A percentile compares a stretch with the other conserved stretches of the same genome.
phyloP scores from a whole-genome alignment of 2,797 vertebrate genomes.

The Oophaga sylvatica region DNA sequence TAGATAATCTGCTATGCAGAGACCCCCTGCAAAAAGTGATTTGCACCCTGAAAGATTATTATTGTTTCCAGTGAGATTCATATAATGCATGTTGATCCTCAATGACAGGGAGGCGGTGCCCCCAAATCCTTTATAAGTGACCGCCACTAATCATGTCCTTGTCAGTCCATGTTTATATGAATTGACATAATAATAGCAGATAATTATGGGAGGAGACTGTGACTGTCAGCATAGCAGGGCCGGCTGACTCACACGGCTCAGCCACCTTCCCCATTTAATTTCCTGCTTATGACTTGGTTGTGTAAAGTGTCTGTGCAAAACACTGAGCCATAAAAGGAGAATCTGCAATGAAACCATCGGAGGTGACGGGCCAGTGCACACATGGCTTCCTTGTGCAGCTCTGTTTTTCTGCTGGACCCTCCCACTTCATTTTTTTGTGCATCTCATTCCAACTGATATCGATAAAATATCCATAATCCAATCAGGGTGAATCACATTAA shows the following conservation, averaged over 20 bases:
- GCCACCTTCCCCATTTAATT: slow-evolving; percentile 36
- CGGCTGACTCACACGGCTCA: slow-evolving; percentile 38
- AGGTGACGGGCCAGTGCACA: slow-evolving; percentile 41
- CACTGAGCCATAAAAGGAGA: slow-evolving; percentile 60
- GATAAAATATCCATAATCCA: neutral
- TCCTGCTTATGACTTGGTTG: slow-evolving; percentile 46
- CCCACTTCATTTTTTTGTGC: slow-evolving; percentile 17
- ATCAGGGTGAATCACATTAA: neutral
- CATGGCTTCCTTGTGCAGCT: slow-evolving; percentile 22
- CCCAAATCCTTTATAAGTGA: neutral
- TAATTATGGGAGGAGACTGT: neutral
- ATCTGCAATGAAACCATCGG: slow-evolving; percentile 42
- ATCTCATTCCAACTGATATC: neutral
- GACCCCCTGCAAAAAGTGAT: too few relatives aligned
- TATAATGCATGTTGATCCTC: neutral
- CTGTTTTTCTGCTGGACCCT: neutral
- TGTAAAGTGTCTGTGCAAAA: slow-evolving; percentile 42
- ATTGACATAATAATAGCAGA: neutral
- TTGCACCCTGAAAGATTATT: too few relatives aligned
- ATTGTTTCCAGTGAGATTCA: neutral
- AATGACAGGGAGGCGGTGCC: too few relatives aligned
- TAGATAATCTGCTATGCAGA: too few relatives aligned
- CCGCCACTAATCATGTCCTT: neutral
- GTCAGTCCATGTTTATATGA: neutral
- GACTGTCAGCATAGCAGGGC: neutral